Base-by-base conservation (phyloP, 2,113 vertebrate species). In the Murina feae region DNA sequence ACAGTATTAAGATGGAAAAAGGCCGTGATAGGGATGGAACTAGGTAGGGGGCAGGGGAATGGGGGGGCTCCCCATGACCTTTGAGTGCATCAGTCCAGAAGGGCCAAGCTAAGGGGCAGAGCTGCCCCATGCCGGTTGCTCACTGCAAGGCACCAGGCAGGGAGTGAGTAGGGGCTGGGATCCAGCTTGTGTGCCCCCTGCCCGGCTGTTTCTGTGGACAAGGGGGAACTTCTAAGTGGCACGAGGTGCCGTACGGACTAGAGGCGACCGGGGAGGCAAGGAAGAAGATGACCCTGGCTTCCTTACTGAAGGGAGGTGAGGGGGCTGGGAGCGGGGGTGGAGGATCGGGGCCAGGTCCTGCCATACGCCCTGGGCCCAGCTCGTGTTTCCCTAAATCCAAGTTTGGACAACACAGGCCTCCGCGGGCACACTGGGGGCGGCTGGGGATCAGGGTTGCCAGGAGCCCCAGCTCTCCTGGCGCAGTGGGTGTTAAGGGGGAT, bases 371-470 rank as follows among this genome's bases (percentile, higher is more conserved):
- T 0, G 13, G 12, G 63, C 65, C 81, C 16, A 1, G 79, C 86
- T 90, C 12, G 0, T 69, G 32, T 96, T 96, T 96, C 96, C 93
- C 84, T 96, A 97, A 96, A 96, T 96, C 97, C 81, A 5, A 66
- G 94, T 94, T 76, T 42, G 93, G 91, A 91, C 71, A 96, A 96
- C 97, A 95, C 20, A 1, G 12, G 96, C 91, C 80, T 89, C 9
- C 0, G 1, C 9, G 5, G 93, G 91, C 32, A 14, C 10, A 23
- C 81, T 51, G 80, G 92, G 96, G 94, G 95, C 1, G 87, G 83
- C 96, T 25, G 25, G 69, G 98, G 98, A 98, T 98, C 97, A 98
- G 89, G 97, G 98, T 98, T 98, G 97, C 98, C 97, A 98, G 91
- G 96, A 93, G 94, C 92, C 65, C 23, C 89, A 96, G 98, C 97